These are phyloP conservation scores for Bombus sibiricus DNA, from an alignment of 1,140 invertebrate genomes.

Conservation along the genomic window DNA sequence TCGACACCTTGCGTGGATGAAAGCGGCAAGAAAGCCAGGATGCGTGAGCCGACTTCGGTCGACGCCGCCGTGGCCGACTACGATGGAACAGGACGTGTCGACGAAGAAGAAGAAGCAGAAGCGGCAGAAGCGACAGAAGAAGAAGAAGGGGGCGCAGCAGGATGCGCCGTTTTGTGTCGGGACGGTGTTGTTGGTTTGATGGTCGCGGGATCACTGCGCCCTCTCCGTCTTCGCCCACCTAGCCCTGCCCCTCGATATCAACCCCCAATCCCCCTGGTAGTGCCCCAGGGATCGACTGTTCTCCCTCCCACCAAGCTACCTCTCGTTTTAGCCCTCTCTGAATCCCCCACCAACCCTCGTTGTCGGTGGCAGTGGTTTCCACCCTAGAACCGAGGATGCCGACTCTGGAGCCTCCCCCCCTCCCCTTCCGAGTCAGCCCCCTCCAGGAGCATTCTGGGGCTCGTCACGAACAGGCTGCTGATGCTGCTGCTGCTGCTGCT, in stretches of 20 bases:
- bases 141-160: slow-evolving; percentile 60
- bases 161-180: slow-evolving; percentile 66
- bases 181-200: slow-evolving; percentile 81
- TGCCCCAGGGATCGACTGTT: slow-evolving; percentile 66
- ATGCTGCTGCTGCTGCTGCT: slow-evolving; percentile 18
- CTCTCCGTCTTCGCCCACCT: slow-evolving; percentile 78
- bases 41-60: slow-evolving; percentile 2
- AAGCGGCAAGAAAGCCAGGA: slow-evolving; percentile 3
- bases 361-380: slow-evolving; percentile 23
- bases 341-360: slow-evolving; percentile 46
- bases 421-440: slow-evolving; percentile 7
- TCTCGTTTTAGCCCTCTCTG: slow-evolving; percentile 57
- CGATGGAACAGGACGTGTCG: slow-evolving; percentile 40
- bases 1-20: background rate
- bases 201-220: slow-evolving; percentile 82
- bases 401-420: slow-evolving; percentile 34
- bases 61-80: slow-evolving; percentile 26
- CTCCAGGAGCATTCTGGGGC: slow-evolving; percentile 27
- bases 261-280: slow-evolving; percentile 65
- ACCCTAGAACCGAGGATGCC: slow-evolving; percentile 46
- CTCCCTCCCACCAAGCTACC: slow-evolving; percentile 45
- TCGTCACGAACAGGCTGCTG: slow-evolving; percentile 39
- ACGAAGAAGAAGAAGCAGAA: slow-evolving; percentile 49
- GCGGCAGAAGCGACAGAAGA: slow-evolving; percentile 53
- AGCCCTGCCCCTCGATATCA: slow-evolving; percentile 78